A percentile compares a stretch with the other conserved stretches of the same genome.
Evolutionary conservation across 2,888 invertebrate genomes (phyloP).

Genomic region (Orthonychiurus folsomi): DNA sequence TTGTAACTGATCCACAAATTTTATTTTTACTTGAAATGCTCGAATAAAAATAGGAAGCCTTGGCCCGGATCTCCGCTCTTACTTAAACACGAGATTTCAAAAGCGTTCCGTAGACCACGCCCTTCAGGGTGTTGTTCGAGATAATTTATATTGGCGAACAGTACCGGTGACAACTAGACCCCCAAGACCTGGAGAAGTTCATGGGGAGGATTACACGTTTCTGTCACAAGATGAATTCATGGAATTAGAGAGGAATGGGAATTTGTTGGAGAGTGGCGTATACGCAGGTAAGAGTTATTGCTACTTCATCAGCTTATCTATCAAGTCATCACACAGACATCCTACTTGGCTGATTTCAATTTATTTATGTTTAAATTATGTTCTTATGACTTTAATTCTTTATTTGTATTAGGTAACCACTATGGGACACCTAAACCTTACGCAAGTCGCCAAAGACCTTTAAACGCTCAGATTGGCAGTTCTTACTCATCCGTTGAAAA

Average conservation of each 20-base stretch:
- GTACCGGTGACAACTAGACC: conserved; percentile 56
- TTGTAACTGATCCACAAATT: background rate
- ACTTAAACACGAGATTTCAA: conserved; percentile 51
- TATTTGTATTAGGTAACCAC: conserved; percentile 48
- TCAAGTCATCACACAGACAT: conserved; percentile 5
- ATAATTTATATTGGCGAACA: conserved; percentile 55
- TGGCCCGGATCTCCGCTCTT: conserved; percentile 50
- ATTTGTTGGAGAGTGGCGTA: conserved; percentile 54
- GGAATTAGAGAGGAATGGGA: conserved; percentile 51
- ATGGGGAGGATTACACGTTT: conserved; percentile 56
- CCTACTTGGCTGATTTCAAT: background rate
- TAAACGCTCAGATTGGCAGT: conserved; percentile 19
- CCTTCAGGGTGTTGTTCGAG: conserved; percentile 55
- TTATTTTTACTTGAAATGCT: background rate
- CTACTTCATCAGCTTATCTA: background rate
- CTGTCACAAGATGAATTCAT: conserved; percentile 51
- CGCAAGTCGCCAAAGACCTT: conserved; percentile 32
- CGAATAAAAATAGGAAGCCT: conserved; percentile 44
- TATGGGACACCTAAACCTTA: conserved; percentile 54
- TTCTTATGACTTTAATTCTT: background rate
- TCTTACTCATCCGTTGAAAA: conserved; percentile 22
- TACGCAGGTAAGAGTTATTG: conserved; percentile 51
- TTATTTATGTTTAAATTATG: background rate
- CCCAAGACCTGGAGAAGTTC: conserved; percentile 52
- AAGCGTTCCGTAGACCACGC: conserved; percentile 54